Base-by-base conservation (phyloP, 92 coral and sea anemone genomes). In the Chrysogorgia sp. region DNA sequence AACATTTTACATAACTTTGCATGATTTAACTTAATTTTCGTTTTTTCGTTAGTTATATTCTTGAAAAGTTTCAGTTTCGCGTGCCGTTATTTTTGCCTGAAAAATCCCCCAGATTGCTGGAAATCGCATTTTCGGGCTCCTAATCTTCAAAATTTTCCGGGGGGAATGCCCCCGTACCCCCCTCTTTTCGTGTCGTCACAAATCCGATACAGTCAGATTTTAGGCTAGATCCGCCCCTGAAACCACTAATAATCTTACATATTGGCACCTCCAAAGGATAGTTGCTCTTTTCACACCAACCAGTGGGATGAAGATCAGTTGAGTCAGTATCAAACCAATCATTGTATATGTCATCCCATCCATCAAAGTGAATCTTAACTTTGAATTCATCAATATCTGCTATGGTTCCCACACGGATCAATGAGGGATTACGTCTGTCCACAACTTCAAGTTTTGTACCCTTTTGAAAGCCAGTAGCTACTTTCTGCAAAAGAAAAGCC, bases 311-410 rank as follows among this genome's bases (percentile, higher is more conserved):
- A 9, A 94, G 68, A 37, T 94, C 98, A 30, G 75, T 76, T 7
- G 97, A 94, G 40, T 94, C 96, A 2, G 96, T 84, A 71, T 94
- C 98, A 52, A 87, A 96, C 99, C 99, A 96, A 37, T 96, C 99
- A 50, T 96, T 97, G 41, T 92, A 96, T 10, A 92, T 90, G 41
- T 90, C 91, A 50, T 96, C 99, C 99, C 99, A 96, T 68, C 99
- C 99, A 52, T 96, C 99, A 82, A 89, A 96, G 71, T 88, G 97
- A n/a, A 96, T 69, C 79, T 88, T 86, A 40, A 96, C 81, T 61
- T 92, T 92, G 79, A 87, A 90, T 2, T 90, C 96, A n/a, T 85
- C 91, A 20, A 86, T 81, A 41, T 84, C 87, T 2, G 88, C 84
- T 19, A 96, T 76, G 0, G 96, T 92, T 9, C 90, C 99, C 0